phyloP scores from a whole-genome alignment of 2,888 invertebrate genomes.

The Hemistola chrysoprasaria region DNA sequence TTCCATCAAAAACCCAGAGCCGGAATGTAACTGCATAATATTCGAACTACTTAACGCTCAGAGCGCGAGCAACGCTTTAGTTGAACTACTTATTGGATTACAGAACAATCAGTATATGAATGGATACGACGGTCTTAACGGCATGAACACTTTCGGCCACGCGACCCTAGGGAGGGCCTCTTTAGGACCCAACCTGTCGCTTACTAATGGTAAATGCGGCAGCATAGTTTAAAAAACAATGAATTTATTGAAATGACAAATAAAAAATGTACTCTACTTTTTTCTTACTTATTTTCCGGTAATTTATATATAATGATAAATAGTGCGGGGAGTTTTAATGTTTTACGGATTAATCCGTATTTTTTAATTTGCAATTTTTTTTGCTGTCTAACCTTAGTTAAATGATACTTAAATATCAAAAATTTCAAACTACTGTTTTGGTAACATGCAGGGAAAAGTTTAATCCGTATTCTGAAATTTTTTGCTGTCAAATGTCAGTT shows the following conservation, averaged over 20 bases:
- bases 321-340: not conserved
- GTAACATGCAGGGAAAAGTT: too few relatives aligned
- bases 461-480: too few relatives aligned
- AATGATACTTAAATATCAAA: too few relatives aligned
- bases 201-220: slow-evolving; percentile 73
- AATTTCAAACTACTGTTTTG: too few relatives aligned
- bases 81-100: slow-evolving; percentile 68
- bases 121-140: slow-evolving; percentile 47
- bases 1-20: slow-evolving; percentile 57
- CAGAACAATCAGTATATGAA: slow-evolving; percentile 76
- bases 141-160: slow-evolving; percentile 50
- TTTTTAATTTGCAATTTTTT: not conserved
- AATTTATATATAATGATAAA: too few relatives aligned
- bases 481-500: too few relatives aligned
- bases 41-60: slow-evolving; percentile 72
- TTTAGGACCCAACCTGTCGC: slow-evolving; percentile 57
- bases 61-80: slow-evolving; percentile 69
- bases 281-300: too few relatives aligned
- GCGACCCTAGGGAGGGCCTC: slow-evolving; percentile 57
- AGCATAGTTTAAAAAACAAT: slow-evolving; percentile 67
- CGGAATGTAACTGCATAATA: slow-evolving; percentile 74
- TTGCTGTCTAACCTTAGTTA: too few relatives aligned
- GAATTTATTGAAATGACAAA: too few relatives aligned
- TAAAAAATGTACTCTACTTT: too few relatives aligned
- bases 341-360: slow-evolving; percentile 3